phyloP scores from a whole-genome alignment of 2,797 vertebrate species.

The Sorex maritimensis region DNA sequence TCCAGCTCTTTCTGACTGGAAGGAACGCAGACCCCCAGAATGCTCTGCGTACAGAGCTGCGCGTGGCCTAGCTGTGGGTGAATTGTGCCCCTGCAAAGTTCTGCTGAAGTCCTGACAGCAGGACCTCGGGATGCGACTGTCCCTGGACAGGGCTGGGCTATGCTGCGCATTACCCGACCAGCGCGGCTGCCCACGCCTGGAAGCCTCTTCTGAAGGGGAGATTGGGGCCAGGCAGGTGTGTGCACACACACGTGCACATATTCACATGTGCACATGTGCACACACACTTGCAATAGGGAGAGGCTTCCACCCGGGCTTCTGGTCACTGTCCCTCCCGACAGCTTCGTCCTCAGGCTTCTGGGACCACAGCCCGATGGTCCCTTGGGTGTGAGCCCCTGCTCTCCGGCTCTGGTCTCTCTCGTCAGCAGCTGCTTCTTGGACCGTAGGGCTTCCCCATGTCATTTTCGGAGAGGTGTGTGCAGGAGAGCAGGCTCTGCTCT shows the following conservation, averaged over 20 bases:
- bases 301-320: background rate
- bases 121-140: background rate
- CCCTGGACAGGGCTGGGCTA: background rate
- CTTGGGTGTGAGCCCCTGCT: no score
- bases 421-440: no score
- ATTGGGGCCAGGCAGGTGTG: background rate
- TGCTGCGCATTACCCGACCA: background rate
- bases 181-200: no score
- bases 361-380: no score
- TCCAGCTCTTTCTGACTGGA: background rate
- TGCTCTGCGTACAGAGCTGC: background rate
- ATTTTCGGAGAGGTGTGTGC: no score
- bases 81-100: background rate
- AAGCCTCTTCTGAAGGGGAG: background rate
- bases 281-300: background rate
- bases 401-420: no score
- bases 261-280: no score
- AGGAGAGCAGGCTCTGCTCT: no score
- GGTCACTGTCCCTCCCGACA: no score
- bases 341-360: no score
- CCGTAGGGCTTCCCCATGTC: no score
- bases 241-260: background rate
- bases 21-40: slow-evolving; percentile 1
- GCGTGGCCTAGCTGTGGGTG: background rate
- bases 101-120: background rate